Evolutionary conservation across 2,113 vertebrate species (phyloP), one percentile per base, ranked within the genome.

Genomic region (Antigone vipio): DNA sequence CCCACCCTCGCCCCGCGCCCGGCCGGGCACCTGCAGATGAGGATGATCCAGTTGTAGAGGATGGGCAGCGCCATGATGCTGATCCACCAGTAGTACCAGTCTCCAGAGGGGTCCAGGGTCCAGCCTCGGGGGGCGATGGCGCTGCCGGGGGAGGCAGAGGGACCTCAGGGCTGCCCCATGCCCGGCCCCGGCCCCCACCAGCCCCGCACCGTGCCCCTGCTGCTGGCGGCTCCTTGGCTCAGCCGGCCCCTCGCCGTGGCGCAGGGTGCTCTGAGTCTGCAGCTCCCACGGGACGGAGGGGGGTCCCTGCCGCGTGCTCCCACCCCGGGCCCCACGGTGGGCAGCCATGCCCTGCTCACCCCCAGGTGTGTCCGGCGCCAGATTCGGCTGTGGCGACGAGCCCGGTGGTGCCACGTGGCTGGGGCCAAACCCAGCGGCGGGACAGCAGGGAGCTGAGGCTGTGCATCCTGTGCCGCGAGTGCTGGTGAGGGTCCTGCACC

Each of bases 41-140:
- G 95, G 88, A 99, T 96, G 38, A 99, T 98, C 98, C 98, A 98
- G 97, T 99, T 99, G 97, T 99, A 99, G 85, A 99, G 95, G 52
- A 99, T 80, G 44, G 99, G 99, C 22, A 98, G 89, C 63, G 97
- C 98, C 98, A 99, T 99, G 7, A 98, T 68, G 89, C 98, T 98
- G 44, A 99, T 97, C 99, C 99, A 99, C 35, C 97, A 38, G 58
- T 99, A 99, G 91, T 99, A 99, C 94, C 98, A 98, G 29, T 98
- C 98, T 3, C 98, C 98, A 2, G 99, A 98, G 2, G 99, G 99
- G 95, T 99, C 99, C 60, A 99, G 93, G 21, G 91, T 85, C 89
- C 75, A 83, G 34, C 12, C 55, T 12, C 3, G 6, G 23, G 34
- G 24, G 22, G 15, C 5, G 5, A 18, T 0, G 0, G 35, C 2